Conservation (phyloP, 2,113 vertebrate genomes). For the Pimephales promelas region DNA sequence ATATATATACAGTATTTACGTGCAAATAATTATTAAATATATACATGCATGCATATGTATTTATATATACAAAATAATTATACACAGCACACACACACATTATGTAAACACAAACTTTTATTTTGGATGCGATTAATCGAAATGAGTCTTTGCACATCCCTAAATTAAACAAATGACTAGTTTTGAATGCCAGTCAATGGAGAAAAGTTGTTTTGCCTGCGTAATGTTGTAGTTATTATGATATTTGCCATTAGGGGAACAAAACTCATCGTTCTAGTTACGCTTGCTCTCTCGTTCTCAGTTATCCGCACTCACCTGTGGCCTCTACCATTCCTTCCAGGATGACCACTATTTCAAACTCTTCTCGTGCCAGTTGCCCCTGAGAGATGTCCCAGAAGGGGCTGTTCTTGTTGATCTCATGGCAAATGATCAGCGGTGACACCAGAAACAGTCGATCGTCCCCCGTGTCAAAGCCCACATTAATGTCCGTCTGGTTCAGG, state of each 20-base stretch:
- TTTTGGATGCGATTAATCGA: too few species aligned
- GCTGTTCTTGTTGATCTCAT: conserved; percentile 83
- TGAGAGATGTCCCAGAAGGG: conserved; percentile 86
- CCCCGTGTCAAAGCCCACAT: conserved; percentile 85
- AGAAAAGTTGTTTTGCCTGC: neutral
- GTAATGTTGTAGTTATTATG: neutral
- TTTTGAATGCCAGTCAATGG: neutral
- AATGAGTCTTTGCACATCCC: too few species aligned
- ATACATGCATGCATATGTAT: too few species aligned
- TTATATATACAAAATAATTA: too few species aligned
- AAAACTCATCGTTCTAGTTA: neutral
- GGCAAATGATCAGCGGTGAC: conserved; percentile 86
- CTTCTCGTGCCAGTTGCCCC: conserved; percentile 79
- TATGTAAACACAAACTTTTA: too few species aligned
- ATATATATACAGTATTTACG: too few species aligned
- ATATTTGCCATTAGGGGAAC: neutral
- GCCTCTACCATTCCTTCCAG: conserved; percentile 90
- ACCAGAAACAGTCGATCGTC: conserved; percentile 88
- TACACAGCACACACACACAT: too few species aligned
- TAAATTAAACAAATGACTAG: neutral
- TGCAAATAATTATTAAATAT: too few species aligned
- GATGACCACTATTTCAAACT: conserved; percentile 88
- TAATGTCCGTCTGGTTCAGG: conserved; percentile 87
- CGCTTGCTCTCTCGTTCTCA: neutral
- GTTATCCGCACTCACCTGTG: conserved; percentile 73